Evolutionary conservation across 2,888 invertebrate species (phyloP).

Genomic region (Drosophila basisetae): DNA sequence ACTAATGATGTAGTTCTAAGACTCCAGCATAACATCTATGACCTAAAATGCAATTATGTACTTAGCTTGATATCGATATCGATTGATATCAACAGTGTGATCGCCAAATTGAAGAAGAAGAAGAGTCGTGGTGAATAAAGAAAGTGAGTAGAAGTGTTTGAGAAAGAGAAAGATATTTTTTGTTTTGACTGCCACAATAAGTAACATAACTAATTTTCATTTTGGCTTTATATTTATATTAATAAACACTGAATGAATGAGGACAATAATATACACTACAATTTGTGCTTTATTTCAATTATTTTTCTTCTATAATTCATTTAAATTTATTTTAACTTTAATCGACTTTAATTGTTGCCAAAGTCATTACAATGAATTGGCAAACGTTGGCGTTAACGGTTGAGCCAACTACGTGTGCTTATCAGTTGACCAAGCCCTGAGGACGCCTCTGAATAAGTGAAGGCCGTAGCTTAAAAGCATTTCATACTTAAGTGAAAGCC

Average conservation of each 20-base stretch:
- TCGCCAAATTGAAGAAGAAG: neutral
- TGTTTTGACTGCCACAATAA: too few relatives aligned
- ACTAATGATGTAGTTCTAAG: neutral
- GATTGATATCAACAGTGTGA: neutral
- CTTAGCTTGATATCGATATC: neutral
- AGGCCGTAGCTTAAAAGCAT: slow-evolving; percentile 25
- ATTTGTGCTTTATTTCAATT: neutral
- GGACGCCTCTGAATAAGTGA: slow-evolving; percentile 8
- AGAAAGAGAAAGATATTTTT: too few relatives aligned
- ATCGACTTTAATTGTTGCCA: neutral
- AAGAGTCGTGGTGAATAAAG: too few relatives aligned
- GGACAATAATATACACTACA: neutral
- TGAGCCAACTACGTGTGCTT: slow-evolving; percentile 6
- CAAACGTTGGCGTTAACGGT: slow-evolving; percentile 5
- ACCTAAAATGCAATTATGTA: neutral
- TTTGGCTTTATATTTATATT: neutral
- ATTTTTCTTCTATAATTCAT: neutral
- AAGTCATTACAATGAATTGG: slow-evolving; percentile 1
- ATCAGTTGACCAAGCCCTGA: slow-evolving; percentile 2
- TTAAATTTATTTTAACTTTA: neutral
- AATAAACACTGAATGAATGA: neutral
- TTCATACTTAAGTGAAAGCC: slow-evolving; percentile 54
- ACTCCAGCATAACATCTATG: neutral
- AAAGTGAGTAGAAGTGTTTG: too few relatives aligned
- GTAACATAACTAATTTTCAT: neutral